These are phyloP conservation scores for Zoanthus sansibaricus DNA, from an alignment of 92 coral and sea anemone genomes.

Conservation along the genomic window DNA sequence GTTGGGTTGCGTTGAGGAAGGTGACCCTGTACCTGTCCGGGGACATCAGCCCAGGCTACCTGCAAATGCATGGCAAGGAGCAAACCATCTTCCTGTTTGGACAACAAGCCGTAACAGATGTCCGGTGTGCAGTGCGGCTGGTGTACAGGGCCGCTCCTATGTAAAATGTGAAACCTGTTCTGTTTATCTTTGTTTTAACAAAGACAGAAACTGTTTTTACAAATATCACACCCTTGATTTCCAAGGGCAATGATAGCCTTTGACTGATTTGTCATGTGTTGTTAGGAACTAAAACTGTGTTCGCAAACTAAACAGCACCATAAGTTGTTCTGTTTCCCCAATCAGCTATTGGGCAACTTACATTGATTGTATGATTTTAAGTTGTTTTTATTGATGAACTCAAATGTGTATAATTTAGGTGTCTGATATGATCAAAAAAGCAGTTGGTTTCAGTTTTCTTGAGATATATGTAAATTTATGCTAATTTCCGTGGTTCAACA, in stretches of 20 bases:
- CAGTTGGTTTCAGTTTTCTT: constrained; percentile 13
- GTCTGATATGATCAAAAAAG: neutral
- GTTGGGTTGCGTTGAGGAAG: neutral
- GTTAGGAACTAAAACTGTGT: neutral
- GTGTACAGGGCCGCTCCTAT: constrained; percentile 19
- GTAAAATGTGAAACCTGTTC: constrained; percentile 36
- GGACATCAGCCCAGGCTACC: neutral
- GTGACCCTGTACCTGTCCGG: neutral
- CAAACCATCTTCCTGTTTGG: constrained; percentile 42
- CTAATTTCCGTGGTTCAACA: neutral
- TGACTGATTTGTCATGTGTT: neutral
- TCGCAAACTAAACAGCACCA: too few species aligned
- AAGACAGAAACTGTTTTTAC: constrained; percentile 45
- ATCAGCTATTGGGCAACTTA: too few species aligned
- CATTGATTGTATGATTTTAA: too few species aligned
- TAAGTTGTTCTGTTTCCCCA: too few species aligned
- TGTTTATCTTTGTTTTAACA: constrained; percentile 32
- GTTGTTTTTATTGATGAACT: too few species aligned
- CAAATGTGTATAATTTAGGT: too few species aligned
- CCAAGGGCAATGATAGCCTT: constrained; percentile 18
- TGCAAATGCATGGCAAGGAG: constrained; percentile 20
- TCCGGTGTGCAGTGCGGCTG: constrained; percentile 31
- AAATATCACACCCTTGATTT: constrained; percentile 36
- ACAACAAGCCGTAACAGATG: constrained; percentile 12
- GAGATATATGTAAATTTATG: constrained; percentile 18